Evolutionary conservation across 2,797 vertebrate genomes (phyloP).

Genomic region (Hemibagrus guttatus): DNA sequence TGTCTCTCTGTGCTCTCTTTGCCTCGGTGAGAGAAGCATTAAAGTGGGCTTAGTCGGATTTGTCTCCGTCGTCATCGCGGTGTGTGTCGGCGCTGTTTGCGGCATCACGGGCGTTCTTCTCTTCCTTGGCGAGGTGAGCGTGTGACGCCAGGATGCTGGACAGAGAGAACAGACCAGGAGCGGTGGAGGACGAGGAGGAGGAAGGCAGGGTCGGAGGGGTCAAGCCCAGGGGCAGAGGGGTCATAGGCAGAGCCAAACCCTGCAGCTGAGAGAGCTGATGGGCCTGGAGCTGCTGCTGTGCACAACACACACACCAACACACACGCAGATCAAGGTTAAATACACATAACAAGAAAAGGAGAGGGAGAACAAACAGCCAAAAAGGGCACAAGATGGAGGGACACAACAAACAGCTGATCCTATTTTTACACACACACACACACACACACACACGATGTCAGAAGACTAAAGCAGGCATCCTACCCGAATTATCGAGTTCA

Average conservation of each 20-base stretch:
- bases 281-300: constrained; percentile 99
- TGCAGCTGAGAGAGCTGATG: constrained; percentile 99
- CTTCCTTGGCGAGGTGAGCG: constrained; percentile 94
- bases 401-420: constrained; percentile 7
- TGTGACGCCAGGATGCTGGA: constrained; percentile 92
- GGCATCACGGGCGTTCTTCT: constrained; percentile 89
- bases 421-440: not conserved
- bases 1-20: constrained; percentile 49
- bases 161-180: constrained; percentile 91
- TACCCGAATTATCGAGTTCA: constrained; percentile 99
- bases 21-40: constrained; percentile 16
- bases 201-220: constrained; percentile 87
- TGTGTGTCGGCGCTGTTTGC: constrained; percentile 80
- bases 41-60: constrained; percentile 82
- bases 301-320: constrained; percentile 50
- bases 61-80: constrained; percentile 91
- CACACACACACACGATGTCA: not conserved
- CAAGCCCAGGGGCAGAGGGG: constrained; percentile 90
- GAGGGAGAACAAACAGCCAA: constrained; percentile 12
- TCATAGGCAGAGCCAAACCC: constrained; percentile 92
- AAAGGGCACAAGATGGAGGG: not conserved
- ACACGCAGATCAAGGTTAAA: not conserved
- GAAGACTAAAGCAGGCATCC: constrained; percentile 58
- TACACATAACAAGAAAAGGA: not conserved
- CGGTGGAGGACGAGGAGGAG: constrained; percentile 70